These are phyloP conservation scores for Trichonephila clavipes DNA, from an alignment of 1,140 invertebrate species.

Conservation along the genomic window DNA sequence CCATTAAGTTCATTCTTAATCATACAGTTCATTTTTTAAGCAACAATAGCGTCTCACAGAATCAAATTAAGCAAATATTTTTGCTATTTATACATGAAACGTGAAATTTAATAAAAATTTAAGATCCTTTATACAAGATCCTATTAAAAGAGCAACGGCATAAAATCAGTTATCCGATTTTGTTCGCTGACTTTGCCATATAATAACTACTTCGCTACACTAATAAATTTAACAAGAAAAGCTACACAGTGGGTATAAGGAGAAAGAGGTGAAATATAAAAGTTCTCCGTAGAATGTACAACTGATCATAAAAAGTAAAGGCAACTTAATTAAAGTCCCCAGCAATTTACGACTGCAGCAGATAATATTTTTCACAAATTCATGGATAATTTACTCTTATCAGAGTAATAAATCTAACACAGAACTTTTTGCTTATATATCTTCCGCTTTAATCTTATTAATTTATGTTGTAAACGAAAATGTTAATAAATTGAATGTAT, in stretches of 20 bases:
- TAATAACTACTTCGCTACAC: not conserved
- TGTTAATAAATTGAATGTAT: not conserved
- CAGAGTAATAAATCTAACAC: not conserved
- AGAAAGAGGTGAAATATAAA: not conserved
- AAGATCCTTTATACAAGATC: not conserved
- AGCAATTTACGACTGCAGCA: not conserved
- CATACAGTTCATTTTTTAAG: too few relatives aligned
- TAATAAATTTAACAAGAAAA: not conserved
- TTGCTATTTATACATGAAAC: not conserved
- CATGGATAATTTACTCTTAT: not conserved
- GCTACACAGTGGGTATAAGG: not conserved
- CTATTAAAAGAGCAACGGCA: not conserved
- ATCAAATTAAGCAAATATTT: not conserved
- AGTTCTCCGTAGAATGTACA: not conserved
- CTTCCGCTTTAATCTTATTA: not conserved
- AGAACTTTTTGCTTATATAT: not conserved
- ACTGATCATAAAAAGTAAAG: not conserved
- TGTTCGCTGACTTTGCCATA: not conserved
- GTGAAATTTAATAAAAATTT: not conserved
- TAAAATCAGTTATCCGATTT: not conserved
- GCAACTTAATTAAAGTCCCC: not conserved
- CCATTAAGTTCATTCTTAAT: too few relatives aligned
- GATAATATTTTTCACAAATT: constrained; percentile 13
- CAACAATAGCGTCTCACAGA: not conserved
- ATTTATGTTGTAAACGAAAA: not conserved